Conservation (phyloP, 2,888 invertebrate genomes). For the Phymatocera aterrima region DNA sequence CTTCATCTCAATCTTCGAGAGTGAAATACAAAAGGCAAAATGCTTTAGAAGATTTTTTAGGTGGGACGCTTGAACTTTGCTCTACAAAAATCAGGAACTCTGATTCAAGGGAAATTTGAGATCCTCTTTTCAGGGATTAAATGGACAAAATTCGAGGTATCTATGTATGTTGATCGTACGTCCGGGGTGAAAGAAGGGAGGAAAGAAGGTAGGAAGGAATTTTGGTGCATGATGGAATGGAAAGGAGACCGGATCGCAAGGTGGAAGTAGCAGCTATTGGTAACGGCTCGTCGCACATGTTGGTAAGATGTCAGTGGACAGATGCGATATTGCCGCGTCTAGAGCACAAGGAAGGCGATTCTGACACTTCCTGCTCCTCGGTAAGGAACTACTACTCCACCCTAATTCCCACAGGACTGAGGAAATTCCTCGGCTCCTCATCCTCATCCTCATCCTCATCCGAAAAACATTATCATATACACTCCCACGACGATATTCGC, state of each 20-base stretch:
- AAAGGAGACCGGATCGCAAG: slow-evolving; percentile 13
- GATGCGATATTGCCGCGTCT: slow-evolving; percentile 69
- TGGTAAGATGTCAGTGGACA: slow-evolving; percentile 67
- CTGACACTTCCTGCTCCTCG: slow-evolving; percentile 65
- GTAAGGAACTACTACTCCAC: slow-evolving; percentile 35
- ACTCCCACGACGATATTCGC: slow-evolving; percentile 50
- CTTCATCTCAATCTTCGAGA: too few relatives aligned
- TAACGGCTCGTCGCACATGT: slow-evolving; percentile 58
- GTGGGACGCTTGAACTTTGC: too few relatives aligned
- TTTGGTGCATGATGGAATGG: too few relatives aligned
- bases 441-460: slow-evolving; percentile 51
- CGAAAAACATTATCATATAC: slow-evolving; percentile 62
- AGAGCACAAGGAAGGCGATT: slow-evolving; percentile 55
- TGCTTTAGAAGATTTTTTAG: too few relatives aligned
- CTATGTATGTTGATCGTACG: too few relatives aligned
- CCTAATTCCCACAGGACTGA: slow-evolving; percentile 62
- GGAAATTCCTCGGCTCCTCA: slow-evolving; percentile 47
- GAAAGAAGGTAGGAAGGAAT: too few relatives aligned
- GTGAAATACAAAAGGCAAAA: too few relatives aligned
- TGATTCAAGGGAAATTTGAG: too few relatives aligned
- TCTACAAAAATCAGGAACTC: too few relatives aligned
- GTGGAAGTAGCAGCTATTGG: slow-evolving; percentile 34
- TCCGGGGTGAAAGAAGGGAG: too few relatives aligned
- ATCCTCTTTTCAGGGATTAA: too few relatives aligned
- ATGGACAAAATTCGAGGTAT: too few relatives aligned